Percentiles rank a stretch among this genome's conserved stretches.
Evolutionary conservation across 2,888 invertebrate species (phyloP).

Genomic region (Leptopterna dolabrata): DNA sequence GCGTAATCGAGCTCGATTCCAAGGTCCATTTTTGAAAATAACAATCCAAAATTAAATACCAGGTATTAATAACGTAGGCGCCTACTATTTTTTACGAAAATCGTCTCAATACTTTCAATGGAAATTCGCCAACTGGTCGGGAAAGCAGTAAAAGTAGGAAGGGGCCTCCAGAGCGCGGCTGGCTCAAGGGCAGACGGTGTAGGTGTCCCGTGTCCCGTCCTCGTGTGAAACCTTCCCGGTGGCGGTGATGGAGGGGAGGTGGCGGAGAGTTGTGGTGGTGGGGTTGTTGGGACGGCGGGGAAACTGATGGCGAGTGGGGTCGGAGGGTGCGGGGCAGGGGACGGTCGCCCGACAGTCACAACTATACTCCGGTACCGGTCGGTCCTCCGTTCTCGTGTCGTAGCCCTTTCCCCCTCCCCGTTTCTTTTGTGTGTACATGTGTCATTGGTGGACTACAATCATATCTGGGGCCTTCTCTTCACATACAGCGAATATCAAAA

Average conservation of each 20-base stretch:
- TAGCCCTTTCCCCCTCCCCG: background rate
- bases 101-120: too few species aligned
- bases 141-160: background rate
- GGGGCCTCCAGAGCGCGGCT: background rate
- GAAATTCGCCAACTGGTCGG: background rate
- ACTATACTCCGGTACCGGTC: slow-evolving; percentile 3
- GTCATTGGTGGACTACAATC: background rate
- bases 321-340: background rate
- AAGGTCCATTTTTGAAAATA: too few species aligned
- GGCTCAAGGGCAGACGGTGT: slow-evolving; percentile 11
- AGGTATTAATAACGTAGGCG: too few species aligned
- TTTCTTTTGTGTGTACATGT: slow-evolving; percentile 11
- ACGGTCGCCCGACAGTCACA: background rate
- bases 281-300: background rate
- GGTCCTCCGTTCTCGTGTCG: background rate
- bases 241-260: background rate
- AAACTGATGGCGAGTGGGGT: background rate
- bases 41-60: too few species aligned
- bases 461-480: background rate
- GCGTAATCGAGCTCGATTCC: too few species aligned
- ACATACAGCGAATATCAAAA: background rate
- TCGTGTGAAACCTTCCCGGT: background rate
- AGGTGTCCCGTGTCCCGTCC: slow-evolving; percentile 4
- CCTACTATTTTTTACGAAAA: too few species aligned
- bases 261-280: background rate